phyloP scores from a whole-genome alignment of 2,888 invertebrate species.

The Gortyna flavago region DNA sequence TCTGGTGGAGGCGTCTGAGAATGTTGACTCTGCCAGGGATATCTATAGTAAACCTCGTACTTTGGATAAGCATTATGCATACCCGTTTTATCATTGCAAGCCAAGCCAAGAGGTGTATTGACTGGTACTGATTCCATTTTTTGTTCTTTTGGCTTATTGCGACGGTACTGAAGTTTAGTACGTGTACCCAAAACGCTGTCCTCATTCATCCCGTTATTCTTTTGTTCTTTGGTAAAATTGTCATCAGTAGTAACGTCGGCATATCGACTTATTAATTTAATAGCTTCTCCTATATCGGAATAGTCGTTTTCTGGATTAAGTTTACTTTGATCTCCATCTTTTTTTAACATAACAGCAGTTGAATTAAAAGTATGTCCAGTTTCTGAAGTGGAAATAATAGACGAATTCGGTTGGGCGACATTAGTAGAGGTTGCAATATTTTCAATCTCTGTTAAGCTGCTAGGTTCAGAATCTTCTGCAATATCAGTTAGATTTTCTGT shows the following conservation, averaged over 20 bases:
- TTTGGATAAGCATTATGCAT: constrained; percentile 71
- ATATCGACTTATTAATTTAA: constrained; percentile 87
- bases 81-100: constrained; percentile 62
- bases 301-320: constrained; percentile 87
- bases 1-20: constrained; percentile 82
- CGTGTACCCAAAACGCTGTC: constrained; percentile 85
- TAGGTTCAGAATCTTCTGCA: constrained; percentile 58
- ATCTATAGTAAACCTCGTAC: constrained; percentile 80
- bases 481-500: constrained; percentile 71
- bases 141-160: constrained; percentile 80
- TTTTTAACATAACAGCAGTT: constrained; percentile 73
- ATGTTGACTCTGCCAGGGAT: constrained; percentile 84
- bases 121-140: constrained; percentile 66
- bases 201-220: constrained; percentile 77
- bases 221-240: constrained; percentile 84
- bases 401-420: constrained; percentile 47
- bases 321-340: constrained; percentile 80
- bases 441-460: constrained; percentile 57
- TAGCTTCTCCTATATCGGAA: constrained; percentile 87
- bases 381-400: constrained; percentile 35
- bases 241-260: constrained; percentile 88
- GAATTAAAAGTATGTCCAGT: constrained; percentile 61
- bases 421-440: constrained; percentile 62
- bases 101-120: constrained; percentile 62
- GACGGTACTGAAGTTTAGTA: constrained; percentile 85